Conservation (phyloP, 2,888 invertebrate genomes). For the Apamea epomidion region DNA sequence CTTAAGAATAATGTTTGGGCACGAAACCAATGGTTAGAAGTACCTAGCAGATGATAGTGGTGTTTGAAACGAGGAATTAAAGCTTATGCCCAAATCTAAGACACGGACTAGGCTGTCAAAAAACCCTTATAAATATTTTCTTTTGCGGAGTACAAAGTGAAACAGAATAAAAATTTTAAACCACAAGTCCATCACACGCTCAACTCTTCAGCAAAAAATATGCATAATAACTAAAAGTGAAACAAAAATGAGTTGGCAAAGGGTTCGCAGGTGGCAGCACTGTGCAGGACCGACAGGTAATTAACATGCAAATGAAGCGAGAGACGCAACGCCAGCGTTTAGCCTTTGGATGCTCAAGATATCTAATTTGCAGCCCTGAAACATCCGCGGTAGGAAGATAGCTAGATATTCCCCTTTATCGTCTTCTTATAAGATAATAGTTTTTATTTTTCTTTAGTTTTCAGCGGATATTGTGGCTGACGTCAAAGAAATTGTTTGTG, state of each 20-base stretch:
- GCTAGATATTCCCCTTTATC: conserved; percentile 41
- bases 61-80: neutral
- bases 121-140: neutral
- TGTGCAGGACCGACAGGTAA: conserved; percentile 81
- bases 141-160: neutral
- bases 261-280: conserved; percentile 74
- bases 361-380: conserved; percentile 58
- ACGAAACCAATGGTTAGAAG: no score
- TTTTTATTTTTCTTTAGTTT: conserved; percentile 26
- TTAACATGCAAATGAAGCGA: conserved; percentile 88
- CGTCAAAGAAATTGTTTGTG: conserved; percentile 24
- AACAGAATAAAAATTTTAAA: conserved; percentile 2
- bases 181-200: neutral
- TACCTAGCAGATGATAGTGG: no score
- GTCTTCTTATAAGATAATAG: conserved; percentile 20
- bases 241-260: conserved; percentile 69
- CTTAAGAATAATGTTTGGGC: neutral
- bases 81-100: neutral
- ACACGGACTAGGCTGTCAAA: neutral
- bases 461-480: conserved; percentile 15
- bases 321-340: conserved; percentile 67
- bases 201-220: conserved; percentile 69
- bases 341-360: conserved; percentile 63
- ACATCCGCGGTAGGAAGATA: conserved; percentile 41
- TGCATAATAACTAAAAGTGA: conserved; percentile 73